phyloP scores from a whole-genome alignment of 2,113 vertebrate species.

The Poeciliopsis occidentalis region DNA sequence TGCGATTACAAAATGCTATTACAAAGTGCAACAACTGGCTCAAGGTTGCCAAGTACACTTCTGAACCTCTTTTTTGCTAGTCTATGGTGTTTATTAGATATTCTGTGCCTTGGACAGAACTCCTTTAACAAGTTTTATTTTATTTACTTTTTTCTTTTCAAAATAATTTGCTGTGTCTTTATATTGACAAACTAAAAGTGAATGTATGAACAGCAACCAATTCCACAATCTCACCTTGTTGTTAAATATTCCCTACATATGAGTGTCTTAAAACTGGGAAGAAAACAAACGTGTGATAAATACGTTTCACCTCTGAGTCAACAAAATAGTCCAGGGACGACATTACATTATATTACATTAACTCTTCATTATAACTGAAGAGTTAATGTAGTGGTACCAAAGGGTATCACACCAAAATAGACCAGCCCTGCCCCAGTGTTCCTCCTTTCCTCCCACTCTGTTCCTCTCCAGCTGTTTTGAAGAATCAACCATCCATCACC shows the following conservation, averaged over 20 bases:
- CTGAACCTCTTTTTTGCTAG: too few species aligned
- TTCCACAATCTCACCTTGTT: neutral
- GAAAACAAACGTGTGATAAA: neutral
- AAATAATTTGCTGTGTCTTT: too few species aligned
- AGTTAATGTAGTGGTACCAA: slow-evolving; percentile 47
- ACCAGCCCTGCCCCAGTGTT: slow-evolving; percentile 32
- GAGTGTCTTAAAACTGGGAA: neutral
- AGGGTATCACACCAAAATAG: slow-evolving; percentile 42
- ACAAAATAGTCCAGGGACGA: slow-evolving; percentile 7
- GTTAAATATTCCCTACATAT: slow-evolving; percentile 1
- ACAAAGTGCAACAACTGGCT: too few species aligned
- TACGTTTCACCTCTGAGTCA: slow-evolving; percentile 34
- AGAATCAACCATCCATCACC: slow-evolving; percentile 46
- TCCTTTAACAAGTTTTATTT: too few species aligned
- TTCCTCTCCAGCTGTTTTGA: slow-evolving; percentile 53
- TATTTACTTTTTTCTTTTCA: too few species aligned
- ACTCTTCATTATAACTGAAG: slow-evolving; percentile 23
- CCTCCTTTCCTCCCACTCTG: slow-evolving; percentile 28
- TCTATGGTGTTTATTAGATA: too few species aligned
- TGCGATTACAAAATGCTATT: too few species aligned
- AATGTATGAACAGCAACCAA: too few species aligned
- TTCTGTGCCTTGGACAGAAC: too few species aligned
- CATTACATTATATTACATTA: too few species aligned
- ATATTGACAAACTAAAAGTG: too few species aligned
- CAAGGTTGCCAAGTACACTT: too few species aligned